Base-by-base conservation (phyloP, 92 coral and sea anemone genomes). In the Palythoa grandis region DNA sequence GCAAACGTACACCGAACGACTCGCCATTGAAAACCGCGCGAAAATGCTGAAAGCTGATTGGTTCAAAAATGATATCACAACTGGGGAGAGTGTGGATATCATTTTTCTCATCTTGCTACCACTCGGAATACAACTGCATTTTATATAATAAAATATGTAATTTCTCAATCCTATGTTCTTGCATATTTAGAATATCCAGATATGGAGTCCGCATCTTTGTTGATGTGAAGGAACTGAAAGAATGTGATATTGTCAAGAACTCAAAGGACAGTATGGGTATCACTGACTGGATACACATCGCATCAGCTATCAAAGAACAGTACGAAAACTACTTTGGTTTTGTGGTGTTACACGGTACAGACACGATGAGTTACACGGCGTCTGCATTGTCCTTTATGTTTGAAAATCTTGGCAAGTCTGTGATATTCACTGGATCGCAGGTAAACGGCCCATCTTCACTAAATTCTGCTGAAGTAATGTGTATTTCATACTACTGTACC, bases 321-420 rank as follows among this genome's bases (percentile, higher is more conserved):
- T 96, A 96, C 83, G 96, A 93, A 43, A 90, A 85, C 66, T 96
- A 89, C 74, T 90, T 91, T 78, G 98, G 99, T 23, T 96, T 96
- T 91, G 98, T 96, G 20, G 84, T 96, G 16, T 94, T 96, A 9
- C 99, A 96, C 68, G 99, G 99, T 4, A 96, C 99, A 11, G 99
- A 96, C 84, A 96, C 99, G 1, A 90, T 96, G 92, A 86, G 93
- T 38, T 96, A 96, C 57, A 96, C 98, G 2, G 95, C 99, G 1
- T 96, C 99, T 13, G 99, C 96, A 4, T 88, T 96, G 68, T 96
- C 99, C 23, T 96, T 96, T 79, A 96, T 96, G 99, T 95, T 96
- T 90, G 95, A 96, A 77, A 96, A 95, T 77, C 93, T 96, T 72
- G 97, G 93, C 43, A 96, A 96, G 50, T 93, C 98, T 69, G 97